A percentile compares a stretch with the other conserved stretches of the same genome.
Conservation (phyloP, 2,797 vertebrate species). For the Siniperca undulata region DNA sequence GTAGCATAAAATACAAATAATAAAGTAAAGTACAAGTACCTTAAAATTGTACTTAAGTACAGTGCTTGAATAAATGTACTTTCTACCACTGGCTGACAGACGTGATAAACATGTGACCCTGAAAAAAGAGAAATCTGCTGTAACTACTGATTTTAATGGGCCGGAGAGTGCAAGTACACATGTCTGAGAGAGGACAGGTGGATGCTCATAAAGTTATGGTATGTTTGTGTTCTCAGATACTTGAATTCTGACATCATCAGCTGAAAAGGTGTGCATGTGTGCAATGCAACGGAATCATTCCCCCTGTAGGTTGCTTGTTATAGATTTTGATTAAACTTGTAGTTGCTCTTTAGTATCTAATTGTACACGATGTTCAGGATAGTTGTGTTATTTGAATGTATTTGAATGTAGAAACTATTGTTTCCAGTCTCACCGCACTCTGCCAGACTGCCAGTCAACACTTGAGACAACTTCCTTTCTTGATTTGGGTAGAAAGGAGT, state of each 20-base stretch:
- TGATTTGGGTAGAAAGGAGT: constrained; percentile 79
- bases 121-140: constrained; percentile 8
- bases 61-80: not conserved
- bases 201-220: not conserved
- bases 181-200: constrained; percentile 24
- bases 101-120: not conserved
- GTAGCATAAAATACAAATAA: not conserved
- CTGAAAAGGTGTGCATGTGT: constrained; percentile 22
- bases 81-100: not conserved
- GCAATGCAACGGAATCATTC: constrained; percentile 13
- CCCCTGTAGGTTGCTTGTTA: constrained; percentile 30
- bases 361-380: constrained; percentile 72
- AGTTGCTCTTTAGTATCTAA: constrained; percentile 33
- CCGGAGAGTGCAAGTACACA: not conserved
- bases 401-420: constrained; percentile 73
- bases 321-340: constrained; percentile 28
- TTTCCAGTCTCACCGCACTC: constrained; percentile 72
- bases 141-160: not conserved
- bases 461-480: constrained; percentile 80
- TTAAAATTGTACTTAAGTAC: not conserved
- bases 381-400: constrained; percentile 62
- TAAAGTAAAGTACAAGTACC: not conserved
- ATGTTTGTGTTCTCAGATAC: constrained; percentile 18
- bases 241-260: constrained; percentile 34
- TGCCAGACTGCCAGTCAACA: constrained; percentile 81